Evolutionary conservation across 2,113 vertebrate genomes (phyloP).

Genomic region (Nycticorax nycticorax): DNA sequence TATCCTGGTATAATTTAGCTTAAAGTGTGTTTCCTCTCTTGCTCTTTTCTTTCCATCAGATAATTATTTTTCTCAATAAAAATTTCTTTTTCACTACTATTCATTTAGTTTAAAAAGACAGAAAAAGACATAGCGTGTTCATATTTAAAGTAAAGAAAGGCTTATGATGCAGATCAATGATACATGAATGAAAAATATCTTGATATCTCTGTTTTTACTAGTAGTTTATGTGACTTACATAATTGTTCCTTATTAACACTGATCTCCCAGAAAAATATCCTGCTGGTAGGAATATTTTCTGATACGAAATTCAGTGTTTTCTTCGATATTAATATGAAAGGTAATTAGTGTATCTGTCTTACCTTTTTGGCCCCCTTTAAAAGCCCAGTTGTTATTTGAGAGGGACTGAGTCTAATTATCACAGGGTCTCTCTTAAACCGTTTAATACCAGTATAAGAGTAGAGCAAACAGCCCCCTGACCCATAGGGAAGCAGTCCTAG

Average conservation of each 20-base stretch:
- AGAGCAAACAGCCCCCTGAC: not conserved
- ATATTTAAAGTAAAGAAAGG: not conserved
- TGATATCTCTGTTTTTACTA: not conserved
- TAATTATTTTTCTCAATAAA: not conserved
- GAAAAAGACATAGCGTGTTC: not conserved
- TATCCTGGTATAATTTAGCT: not conserved
- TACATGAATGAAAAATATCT: not conserved
- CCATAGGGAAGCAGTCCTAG: not conserved
- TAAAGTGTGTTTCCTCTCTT: not conserved
- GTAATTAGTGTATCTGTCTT: rapidly evolving
- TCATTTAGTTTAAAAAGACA: not conserved
- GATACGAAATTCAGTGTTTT: not conserved
- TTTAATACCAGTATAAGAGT: not conserved
- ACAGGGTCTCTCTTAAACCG: not conserved
- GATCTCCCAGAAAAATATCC: not conserved
- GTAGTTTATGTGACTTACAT: not conserved
- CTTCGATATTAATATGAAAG: not conserved
- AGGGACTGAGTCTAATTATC: not conserved
- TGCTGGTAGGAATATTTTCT: not conserved
- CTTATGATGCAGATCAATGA: not conserved
- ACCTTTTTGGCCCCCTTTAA: not conserved
- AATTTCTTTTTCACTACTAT: not conserved
- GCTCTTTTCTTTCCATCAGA: not conserved
- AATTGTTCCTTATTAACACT: not conserved
- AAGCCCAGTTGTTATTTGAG: not conserved